Base-by-base conservation (phyloP, 2,797 vertebrate genomes). In the Pseudochaenichthys georgianus region DNA sequence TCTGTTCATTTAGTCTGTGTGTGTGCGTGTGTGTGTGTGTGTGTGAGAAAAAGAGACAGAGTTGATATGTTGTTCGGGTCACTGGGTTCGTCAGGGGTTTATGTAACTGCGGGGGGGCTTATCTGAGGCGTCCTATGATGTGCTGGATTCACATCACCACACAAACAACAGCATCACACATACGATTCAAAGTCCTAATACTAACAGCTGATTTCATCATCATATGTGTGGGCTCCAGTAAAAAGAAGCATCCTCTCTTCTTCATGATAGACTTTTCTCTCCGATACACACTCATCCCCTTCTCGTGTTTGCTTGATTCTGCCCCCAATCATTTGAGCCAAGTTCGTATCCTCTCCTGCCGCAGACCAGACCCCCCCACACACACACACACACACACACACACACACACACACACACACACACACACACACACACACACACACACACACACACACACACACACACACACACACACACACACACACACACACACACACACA, bases 71-170 rank as follows among this genome's bases (percentile, higher is more conserved):
- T 38, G 15, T 70, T 76, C 1, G 21, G 80, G 83, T 88, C 75
- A 46, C 45, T 34, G 66, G 38, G 68, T 71, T 63, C 54, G 63
- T 69, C 43, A 28, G 0, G 43, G 50, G 43, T 88, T 93, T 89
- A 90, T 81, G 58, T 91, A 92, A 92, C 80, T 65, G 78, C 70
- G 19, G 69, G 67, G 65, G 67, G 74, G 83, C 80, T 91, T 86
- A 90, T 71, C 60, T 0, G 38, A 76, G 66, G 78, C 23, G 66
- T 77, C 23, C 71, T 64, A 34, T 7, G n/a, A 71, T 78, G 38
- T 52, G 54, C 77, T 42, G 46, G 42, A 77, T 66, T 79, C 64
- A 75, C 52, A 74, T 21, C 54, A 47, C 15, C 61, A 41, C 45
- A 41, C 51, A 53, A 64, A 78, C 63, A 61, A 19, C 34, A 41